These are phyloP conservation scores for Meteorus sp. DNA, from an alignment of 1,140 invertebrate genomes.

Conservation along the genomic window DNA sequence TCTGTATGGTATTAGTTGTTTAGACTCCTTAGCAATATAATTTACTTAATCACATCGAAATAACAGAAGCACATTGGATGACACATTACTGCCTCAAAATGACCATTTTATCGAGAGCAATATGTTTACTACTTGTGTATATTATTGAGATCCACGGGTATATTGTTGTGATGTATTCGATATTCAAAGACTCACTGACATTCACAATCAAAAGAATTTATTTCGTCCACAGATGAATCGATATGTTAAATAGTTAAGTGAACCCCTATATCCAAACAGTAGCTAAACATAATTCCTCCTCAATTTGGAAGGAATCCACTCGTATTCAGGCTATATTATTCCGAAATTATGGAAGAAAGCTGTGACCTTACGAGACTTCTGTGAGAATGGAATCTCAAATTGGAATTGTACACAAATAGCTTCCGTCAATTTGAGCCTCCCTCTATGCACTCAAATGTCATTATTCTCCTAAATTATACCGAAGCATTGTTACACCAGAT, in stretches of 20 bases:
- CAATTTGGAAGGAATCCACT: slow-evolving; percentile 15
- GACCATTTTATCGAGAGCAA: slow-evolving; percentile 25
- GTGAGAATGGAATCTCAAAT: no score
- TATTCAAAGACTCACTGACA: slow-evolving; percentile 27
- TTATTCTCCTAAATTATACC: no score
- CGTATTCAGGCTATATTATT: no score
- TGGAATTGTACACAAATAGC: no score
- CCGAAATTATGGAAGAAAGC: slow-evolving; percentile 26
- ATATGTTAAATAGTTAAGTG: no score
- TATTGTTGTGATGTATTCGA: slow-evolving; percentile 54
- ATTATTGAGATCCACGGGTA: slow-evolving; percentile 45
- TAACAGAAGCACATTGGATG: slow-evolving; percentile 34
- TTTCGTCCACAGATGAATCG: slow-evolving; percentile 1
- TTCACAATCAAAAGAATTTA: slow-evolving; percentile 6
- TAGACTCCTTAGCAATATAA: slow-evolving; percentile 44
- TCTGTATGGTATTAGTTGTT: slow-evolving; percentile 20
- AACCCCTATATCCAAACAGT: slow-evolving; percentile 42
- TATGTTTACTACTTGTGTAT: slow-evolving; percentile 29
- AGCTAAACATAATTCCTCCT: slow-evolving; percentile 14
- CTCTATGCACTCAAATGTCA: no score
- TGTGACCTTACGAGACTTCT: slow-evolving; percentile 15
- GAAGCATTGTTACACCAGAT: no score
- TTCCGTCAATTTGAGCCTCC: no score
- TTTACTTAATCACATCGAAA: slow-evolving; percentile 44
- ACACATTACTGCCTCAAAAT: slow-evolving; percentile 14